Percentiles rank a stretch among this genome's conserved stretches.
phyloP scores from a whole-genome alignment of 2,888 invertebrate species.

The Sarcophaga subvicina region DNA sequence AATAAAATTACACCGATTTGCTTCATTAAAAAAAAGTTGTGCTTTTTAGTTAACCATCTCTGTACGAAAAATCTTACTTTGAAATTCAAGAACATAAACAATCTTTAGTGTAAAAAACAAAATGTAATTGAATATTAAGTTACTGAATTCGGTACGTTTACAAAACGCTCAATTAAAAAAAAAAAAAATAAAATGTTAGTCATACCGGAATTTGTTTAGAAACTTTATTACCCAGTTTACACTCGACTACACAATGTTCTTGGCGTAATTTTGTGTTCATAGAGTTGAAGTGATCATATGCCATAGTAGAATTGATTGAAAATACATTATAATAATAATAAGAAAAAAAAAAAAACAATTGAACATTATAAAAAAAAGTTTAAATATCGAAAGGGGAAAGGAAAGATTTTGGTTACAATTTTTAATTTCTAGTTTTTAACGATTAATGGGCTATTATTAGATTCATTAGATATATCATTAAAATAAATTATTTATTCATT shows the following conservation, averaged over 20 bases:
- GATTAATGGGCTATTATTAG: no score
- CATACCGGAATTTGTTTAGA: not conserved
- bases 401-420: no score
- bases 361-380: not conserved
- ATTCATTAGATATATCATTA: no score
- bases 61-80: not conserved
- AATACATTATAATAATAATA: no score
- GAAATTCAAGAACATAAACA: not conserved
- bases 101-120: not conserved
- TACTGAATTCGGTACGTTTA: slow-evolving; percentile 2
- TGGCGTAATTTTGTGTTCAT: not conserved
- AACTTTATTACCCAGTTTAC: not conserved
- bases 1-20: no score
- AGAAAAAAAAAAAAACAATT: not conserved
- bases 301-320: no score
- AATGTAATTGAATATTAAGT: not conserved
- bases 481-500: no score
- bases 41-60: not conserved
- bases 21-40: not conserved
- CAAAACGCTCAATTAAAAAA: not conserved
- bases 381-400: no score
- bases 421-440: no score
- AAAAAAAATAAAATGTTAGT: not conserved
- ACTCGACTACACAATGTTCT: not conserved
- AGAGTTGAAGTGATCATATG: no score